phyloP scores from a whole-genome alignment of 2,797 vertebrate species.

The Sebastiscus albofasciatus region DNA sequence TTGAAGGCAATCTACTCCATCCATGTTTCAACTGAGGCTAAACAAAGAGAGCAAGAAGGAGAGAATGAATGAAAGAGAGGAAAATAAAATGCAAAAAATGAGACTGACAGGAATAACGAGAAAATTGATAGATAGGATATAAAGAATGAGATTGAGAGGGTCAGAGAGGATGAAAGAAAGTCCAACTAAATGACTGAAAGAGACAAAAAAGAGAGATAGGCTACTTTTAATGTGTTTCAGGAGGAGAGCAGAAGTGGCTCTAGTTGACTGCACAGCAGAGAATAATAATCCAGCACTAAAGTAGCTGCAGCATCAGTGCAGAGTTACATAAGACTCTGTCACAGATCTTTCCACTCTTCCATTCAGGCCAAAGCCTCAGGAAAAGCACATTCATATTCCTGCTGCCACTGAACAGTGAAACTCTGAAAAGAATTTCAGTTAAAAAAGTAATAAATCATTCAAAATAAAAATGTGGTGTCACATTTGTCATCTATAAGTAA shows the following conservation, averaged over 20 bases:
- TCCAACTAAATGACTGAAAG: neutral
- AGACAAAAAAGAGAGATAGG: neutral
- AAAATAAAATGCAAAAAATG: neutral
- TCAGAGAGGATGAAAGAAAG: neutral
- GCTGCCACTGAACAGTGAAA: neutral
- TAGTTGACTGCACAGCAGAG: conserved; percentile 1
- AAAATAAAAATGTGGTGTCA: neutral
- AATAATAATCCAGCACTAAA: conserved; percentile 20
- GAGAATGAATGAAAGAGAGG: neutral
- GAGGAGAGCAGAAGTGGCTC: conserved; percentile 7
- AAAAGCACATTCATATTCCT: conserved; percentile 39
- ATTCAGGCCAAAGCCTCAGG: conserved; percentile 34
- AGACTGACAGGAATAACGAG: neutral
- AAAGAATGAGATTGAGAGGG: neutral
- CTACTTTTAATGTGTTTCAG: conserved; percentile 13
- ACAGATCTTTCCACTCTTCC: conserved; percentile 11
- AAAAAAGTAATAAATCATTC: neutral
- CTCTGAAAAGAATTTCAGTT: neutral
- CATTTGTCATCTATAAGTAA: neutral
- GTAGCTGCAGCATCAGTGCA: conserved; percentile 27
- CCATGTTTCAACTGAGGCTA: neutral
- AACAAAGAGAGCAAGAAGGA: neutral
- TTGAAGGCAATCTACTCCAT: neutral
- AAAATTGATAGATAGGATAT: neutral
- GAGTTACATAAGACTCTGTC: conserved; percentile 46